Evolutionary conservation across 2,888 invertebrate genomes (phyloP).

Genomic region (Scaptomyza polygonia): DNA sequence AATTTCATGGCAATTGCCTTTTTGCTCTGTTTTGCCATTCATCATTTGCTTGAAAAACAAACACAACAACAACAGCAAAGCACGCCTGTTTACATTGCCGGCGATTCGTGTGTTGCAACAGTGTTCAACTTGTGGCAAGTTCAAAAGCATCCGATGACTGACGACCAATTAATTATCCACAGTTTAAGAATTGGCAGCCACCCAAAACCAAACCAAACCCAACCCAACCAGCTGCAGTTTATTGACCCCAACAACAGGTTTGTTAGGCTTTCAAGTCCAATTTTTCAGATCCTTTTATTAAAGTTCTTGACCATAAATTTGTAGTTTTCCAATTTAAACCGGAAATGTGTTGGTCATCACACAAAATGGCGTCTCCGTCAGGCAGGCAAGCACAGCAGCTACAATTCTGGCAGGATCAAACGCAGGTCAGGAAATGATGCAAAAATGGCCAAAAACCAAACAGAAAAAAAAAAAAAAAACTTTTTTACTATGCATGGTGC

Average conservation of each 20-base stretch:
- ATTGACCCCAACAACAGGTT: too few species aligned
- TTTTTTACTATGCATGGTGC: conserved; percentile 1
- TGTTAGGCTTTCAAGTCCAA: too few species aligned
- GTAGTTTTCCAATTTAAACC: conserved; percentile 18
- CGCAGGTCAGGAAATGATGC: conserved; percentile 28
- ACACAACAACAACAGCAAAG: too few species aligned
- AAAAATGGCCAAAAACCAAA: conserved; percentile 9
- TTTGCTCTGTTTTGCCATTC: too few species aligned
- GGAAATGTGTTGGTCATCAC: conserved; percentile 51
- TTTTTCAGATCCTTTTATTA: too few species aligned
- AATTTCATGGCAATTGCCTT: not conserved
- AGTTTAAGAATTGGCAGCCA: too few species aligned
- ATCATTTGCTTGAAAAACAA: too few species aligned
- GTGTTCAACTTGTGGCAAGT: conserved; percentile 1
- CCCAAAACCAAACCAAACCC: too few species aligned
- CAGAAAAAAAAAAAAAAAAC: conserved; percentile 20
- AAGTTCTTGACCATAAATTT: too few species aligned
- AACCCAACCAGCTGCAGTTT: not conserved
- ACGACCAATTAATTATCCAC: too few species aligned
- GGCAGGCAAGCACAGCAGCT: not conserved
- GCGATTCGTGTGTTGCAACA: not conserved
- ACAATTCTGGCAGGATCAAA: conserved; percentile 22
- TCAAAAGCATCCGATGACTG: not conserved
- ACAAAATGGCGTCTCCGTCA: conserved; percentile 41
- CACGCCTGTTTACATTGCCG: not conserved